These are phyloP conservation scores for cat (Felis catus) DNA, from an alignment of 2,113 vertebrate genomes.

Conservation along the genomic window DNA sequence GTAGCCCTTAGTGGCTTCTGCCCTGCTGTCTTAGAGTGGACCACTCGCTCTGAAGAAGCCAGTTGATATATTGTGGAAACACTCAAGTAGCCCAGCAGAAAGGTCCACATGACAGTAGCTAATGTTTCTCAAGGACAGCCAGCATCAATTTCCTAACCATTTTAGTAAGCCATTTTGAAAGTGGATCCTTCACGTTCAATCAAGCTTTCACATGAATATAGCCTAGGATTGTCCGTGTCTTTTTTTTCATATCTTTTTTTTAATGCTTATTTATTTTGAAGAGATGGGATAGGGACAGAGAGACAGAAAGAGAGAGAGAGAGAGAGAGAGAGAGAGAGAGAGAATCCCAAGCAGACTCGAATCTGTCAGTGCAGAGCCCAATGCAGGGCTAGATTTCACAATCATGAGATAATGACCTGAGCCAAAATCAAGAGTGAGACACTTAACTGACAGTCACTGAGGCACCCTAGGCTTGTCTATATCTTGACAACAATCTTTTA, in stretches of 20 bases:
- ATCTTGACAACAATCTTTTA: neutral
- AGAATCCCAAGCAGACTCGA: too few species aligned
- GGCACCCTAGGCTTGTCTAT: neutral
- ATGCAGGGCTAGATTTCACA: too few species aligned
- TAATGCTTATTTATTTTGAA: too few species aligned
- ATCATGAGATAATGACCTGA: too few species aligned
- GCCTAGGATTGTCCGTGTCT: neutral
- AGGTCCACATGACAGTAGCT: neutral
- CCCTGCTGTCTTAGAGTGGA: neutral
- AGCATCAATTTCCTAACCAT: neutral
- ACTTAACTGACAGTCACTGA: too few species aligned
- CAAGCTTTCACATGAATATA: neutral
- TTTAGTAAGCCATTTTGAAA: neutral
- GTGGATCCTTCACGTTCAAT: rapidly evolving
- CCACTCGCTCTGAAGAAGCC: neutral
- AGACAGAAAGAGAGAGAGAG: too few species aligned
- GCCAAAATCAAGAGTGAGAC: too few species aligned
- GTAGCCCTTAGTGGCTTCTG: neutral
- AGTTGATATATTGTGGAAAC: neutral
- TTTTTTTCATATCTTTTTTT: neutral
- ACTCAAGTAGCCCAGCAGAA: rapidly evolving
- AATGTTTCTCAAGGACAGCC: neutral
- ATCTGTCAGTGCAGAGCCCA: too few species aligned
- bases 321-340: too few species aligned
- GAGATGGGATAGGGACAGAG: too few species aligned